Base-by-base conservation (phyloP, 2,113 vertebrate genomes). In the Spilogale gracilis region DNA sequence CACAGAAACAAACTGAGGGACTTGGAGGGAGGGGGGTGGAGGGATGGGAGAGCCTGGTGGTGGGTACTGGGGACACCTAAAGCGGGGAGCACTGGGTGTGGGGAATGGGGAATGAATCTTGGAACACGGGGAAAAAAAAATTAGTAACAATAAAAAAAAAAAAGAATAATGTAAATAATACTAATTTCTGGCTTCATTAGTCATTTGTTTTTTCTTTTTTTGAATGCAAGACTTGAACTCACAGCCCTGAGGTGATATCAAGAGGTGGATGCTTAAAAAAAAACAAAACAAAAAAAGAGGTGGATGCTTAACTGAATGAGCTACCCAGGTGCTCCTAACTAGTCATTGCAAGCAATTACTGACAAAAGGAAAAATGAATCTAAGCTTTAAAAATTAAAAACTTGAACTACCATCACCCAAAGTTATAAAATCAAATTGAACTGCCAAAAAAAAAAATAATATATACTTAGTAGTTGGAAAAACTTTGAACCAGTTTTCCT, bases 391-490 rank as follows among this genome's bases (percentile, higher is more conserved):
- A 91, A 88, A 73, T 52, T 67, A 91, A 95, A 94, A 71, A 43
- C 20, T 0, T 86, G 43, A 96, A 85, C 43, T 84, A 83, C 38
- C 27, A 92, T 52, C 23, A 93, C 25, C 27, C 48, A 3, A 69
- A 95, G 38, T 96, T 94, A 90, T 43, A 87, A 96, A 95, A 84
- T 73, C 60, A 95, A 54, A 25, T 21, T 78, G 17, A 91, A 21
- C 85, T 78, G 27, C 5, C 25, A 96, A 89, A 10, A 18, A 25
- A 21, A 60, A 60, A 60, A 63, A 63, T 3, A 78, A 88, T 80
- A 82, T 87, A 60, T 83, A 61, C 87, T 80, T 82, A 67, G 11
- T 80, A 92, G 9, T 32, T 85, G 32, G 58, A 93, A 97, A 61
- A 10, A 89, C 43, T 90, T 97, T 81, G 94, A 48, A 54, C 5